Base-by-base conservation (phyloP, 1,140 invertebrate species). In the Drosophila obscura region DNA sequence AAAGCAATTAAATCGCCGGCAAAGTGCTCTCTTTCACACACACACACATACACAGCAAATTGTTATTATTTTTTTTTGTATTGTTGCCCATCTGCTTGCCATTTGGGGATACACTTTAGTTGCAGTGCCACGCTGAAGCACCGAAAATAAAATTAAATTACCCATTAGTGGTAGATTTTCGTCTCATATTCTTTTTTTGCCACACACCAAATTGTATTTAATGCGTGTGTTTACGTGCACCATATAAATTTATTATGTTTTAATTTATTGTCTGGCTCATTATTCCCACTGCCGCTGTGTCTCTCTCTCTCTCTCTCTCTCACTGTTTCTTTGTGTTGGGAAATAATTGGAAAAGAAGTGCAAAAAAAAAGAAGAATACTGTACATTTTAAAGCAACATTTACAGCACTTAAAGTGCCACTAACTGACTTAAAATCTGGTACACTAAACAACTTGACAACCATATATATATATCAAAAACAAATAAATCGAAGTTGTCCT, bases 91-190 rank as follows among this genome's bases (percentile, higher is more conserved):
- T 22, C 49, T 57, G 49, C 44, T 19, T 15, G 62, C 22, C 46
- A 43, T 66, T 56, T 63, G 62, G 64, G 13, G 26, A 63, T 28
- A 7, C 31, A 76, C 64, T 79, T 83, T 61, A 83, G 80, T 85
- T 78, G 62, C 51, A 48, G 39, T 51, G 35, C 35, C 11, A 8
- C 35, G 52, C 53, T 45, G 50, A 50, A 79, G 77, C 58, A 44
- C 61, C 51, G 62, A 64, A 85, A 87, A 88, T 88, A 80, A 88
- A 88, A 88, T 88, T 77, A 83, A 83, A 88, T 88, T 68, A 77
- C 83, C 77, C 83, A 88, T 88, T 88, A 80, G 80, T 71, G 83
- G 72, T 67, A 24, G 78, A 78, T 78, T 84, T 77, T 65, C 59
- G 65, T 68, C 67, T 79, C 60, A 82, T 76, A 60, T 35, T 35